Evolutionary conservation across 2,888 invertebrate species (phyloP).

Genomic region (Thalpophila matura): DNA sequence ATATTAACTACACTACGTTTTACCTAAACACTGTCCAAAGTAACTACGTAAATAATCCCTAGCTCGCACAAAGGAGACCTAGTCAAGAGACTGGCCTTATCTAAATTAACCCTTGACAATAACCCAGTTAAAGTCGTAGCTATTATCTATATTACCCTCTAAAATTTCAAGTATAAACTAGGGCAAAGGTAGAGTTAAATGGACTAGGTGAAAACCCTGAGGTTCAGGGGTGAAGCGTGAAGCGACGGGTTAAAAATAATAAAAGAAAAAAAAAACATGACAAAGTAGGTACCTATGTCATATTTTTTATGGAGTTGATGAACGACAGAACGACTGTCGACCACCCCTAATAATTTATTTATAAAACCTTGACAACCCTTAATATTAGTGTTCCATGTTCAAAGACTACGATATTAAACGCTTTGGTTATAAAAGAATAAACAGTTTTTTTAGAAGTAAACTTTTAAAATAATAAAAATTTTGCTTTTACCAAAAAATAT

Average conservation of each 20-base stretch:
- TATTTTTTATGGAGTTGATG: neutral
- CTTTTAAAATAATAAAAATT: too few species aligned
- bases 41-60: conserved; percentile 25
- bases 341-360: conserved; percentile 6
- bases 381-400: neutral
- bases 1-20: conserved; percentile 6
- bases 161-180: conserved; percentile 39
- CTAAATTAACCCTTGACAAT: conserved; percentile 50
- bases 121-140: conserved; percentile 44
- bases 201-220: conserved; percentile 19
- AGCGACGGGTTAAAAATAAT: neutral
- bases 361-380: neutral
- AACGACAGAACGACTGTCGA: too few species aligned
- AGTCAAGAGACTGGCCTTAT: conserved; percentile 38
- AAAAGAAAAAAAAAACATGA: neutral
- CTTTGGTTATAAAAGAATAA: too few species aligned
- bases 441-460: too few species aligned
- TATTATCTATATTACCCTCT: conserved; percentile 39
- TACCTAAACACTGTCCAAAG: neutral
- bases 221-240: conserved; percentile 23
- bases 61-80: conserved; percentile 23
- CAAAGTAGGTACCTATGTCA: neutral
- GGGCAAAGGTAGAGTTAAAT: conserved; percentile 18
- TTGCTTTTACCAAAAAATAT: neutral
- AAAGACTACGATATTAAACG: too few species aligned